Evolutionary conservation across 2,797 vertebrate species (phyloP), one percentile per base, ranked within the genome.

Genomic region (Pangasius djambal): DNA sequence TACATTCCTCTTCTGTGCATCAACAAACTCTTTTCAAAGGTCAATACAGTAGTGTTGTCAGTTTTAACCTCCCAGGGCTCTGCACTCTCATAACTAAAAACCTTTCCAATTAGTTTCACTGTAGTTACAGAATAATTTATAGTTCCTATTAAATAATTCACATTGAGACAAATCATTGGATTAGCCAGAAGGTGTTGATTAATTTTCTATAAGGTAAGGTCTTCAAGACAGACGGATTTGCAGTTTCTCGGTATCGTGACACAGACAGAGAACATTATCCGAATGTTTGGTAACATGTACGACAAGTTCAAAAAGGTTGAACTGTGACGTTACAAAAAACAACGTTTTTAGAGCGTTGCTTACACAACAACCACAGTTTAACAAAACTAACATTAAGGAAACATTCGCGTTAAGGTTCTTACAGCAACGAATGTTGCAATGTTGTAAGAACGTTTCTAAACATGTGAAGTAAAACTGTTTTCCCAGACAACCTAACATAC

Each of bases 21-120:
- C 44, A 87, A 34, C 86, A 79, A 87, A 34, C 74, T 67, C 18
- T 50, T 37, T 37, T 55, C 18, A 67, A 79, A 79, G 79, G 85
- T 83, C 69, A 83, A 15, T 31, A 70, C 34, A 48, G 12, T 57
- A 59, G 40, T 12, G 12, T 12, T 82, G 25, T 20, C 77, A 7
- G 13, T 8, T 52, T 65, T 37, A 44, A 25, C 9, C 20, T 82
- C 34, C 22, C 57, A 40, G 10, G 50, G 18, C 16, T 55, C n/a
- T 0, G n/a, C 4, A 81, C 18, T 57, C 52, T 34, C 31, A 25
- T 40, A 61, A 40, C 10, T 59, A 82, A 40, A 59, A 25, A 40
- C 34, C 22, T 61, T 82, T 34, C 5, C 20, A 22, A 20, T 82
- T 82, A 82, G 20, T 40, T 82, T 25, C 22, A 61, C 57, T 13